Evolutionary conservation across 2,888 invertebrate species (phyloP).

Genomic region (Cotesia congregata): DNA sequence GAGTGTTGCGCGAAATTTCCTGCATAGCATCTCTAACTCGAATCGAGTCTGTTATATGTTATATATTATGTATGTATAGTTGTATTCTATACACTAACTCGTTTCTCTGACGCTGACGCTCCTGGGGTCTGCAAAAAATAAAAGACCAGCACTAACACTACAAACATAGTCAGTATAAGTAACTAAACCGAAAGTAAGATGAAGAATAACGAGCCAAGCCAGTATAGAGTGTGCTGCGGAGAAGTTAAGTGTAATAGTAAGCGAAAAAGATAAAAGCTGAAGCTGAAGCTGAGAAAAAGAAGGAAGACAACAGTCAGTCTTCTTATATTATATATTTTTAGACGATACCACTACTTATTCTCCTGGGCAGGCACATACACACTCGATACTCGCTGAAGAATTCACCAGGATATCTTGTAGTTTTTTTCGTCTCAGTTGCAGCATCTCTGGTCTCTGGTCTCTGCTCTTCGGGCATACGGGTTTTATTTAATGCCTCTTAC

Average conservation of each 20-base stretch:
- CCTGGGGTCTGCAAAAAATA: constrained; percentile 41
- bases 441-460: not conserved
- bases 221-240: too few species aligned
- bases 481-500: not conserved
- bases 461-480: not conserved
- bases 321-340: constrained; percentile 44
- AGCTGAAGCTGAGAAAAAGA: constrained; percentile 24
- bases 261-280: constrained; percentile 19
- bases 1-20: constrained; percentile 43
- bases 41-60: too few species aligned
- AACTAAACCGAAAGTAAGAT: constrained; percentile 14
- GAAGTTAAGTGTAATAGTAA: constrained; percentile 5
- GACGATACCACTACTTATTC: constrained; percentile 6
- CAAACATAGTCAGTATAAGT: constrained; percentile 20
- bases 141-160: not conserved
- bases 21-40: constrained; percentile 20
- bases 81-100: too few species aligned
- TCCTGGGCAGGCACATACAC: constrained; percentile 1
- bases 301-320: constrained; percentile 34
- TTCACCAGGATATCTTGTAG: constrained; percentile 45
- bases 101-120: not conserved
- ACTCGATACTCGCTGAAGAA: constrained; percentile 39
- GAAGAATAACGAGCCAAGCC: not conserved
- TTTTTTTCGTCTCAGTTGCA: constrained; percentile 4
- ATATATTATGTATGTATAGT: too few species aligned